Evolutionary conservation across 2,113 vertebrate genomes (phyloP).

Genomic region (Delphinus delphis): DNA sequence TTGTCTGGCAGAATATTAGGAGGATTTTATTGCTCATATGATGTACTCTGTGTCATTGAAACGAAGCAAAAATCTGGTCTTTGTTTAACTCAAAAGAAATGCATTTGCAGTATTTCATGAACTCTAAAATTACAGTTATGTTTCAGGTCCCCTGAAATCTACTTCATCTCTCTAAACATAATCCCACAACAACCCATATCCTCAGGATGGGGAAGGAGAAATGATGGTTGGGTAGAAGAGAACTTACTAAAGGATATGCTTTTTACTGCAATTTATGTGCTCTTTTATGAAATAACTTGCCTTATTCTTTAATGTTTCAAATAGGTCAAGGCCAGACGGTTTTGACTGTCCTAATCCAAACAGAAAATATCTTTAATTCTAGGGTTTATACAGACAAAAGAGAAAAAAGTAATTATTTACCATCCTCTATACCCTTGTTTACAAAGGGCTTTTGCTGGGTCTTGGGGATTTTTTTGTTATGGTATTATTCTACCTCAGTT

Average conservation of each 20-base stretch:
- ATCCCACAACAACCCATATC: not conserved
- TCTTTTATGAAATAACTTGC: not conserved
- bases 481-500: not conserved
- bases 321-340: not conserved
- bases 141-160: not conserved
- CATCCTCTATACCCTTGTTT: not conserved
- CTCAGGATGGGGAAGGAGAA: not conserved
- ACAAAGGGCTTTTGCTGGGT: not conserved
- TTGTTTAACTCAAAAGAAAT: not conserved
- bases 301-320: not conserved
- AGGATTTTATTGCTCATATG: not conserved
- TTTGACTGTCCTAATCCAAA: not conserved
- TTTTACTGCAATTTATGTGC: not conserved
- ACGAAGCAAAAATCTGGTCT: not conserved
- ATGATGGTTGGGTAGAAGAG: not conserved
- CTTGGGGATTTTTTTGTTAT: not conserved
- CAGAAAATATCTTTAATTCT: not conserved
- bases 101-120: not conserved
- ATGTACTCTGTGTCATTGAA: not conserved
- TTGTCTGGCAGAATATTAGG: not conserved
- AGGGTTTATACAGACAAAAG: not conserved
- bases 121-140: not conserved
- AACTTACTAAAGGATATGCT: not conserved
- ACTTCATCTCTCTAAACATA: not conserved
- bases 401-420: not conserved